Percentiles rank a stretch among this genome's conserved stretches.
These are phyloP conservation scores for Tachuris rubrigastra DNA, from an alignment of 2,113 vertebrate species.

Conservation along the genomic window DNA sequence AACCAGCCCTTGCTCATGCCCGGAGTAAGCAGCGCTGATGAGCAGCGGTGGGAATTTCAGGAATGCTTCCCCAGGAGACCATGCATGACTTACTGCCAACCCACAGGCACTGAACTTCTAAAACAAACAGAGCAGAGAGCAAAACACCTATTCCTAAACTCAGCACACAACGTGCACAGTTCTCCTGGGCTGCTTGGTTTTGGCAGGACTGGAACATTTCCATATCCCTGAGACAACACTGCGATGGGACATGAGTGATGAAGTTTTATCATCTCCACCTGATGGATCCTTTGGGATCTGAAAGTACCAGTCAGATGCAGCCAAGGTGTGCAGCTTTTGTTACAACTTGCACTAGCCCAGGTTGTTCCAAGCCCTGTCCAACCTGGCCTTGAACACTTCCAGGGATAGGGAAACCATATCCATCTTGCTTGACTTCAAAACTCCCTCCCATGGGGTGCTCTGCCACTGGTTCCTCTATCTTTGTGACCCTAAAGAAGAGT, in stretches of 20 bases:
- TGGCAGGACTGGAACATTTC: neutral
- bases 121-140: neutral
- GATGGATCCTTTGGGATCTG: neutral
- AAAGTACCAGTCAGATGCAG: neutral
- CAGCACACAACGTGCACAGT: accelerated
- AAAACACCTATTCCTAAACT: neutral
- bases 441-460: neutral
- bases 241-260: neutral
- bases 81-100: neutral
- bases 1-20: neutral
- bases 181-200: neutral
- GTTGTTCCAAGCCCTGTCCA: neutral
- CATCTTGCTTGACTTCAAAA: neutral
- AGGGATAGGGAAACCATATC: neutral
- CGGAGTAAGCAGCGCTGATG: neutral
- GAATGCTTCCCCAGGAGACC: neutral
- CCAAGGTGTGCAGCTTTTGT: neutral
- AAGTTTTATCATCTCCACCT: neutral
- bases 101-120: neutral
- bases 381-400: neutral
- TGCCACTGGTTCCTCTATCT: neutral
- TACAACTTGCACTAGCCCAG: neutral
- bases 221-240: neutral
- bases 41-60: neutral
- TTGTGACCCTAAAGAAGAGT: neutral